A percentile compares a stretch with the other conserved stretches of the same genome.
phyloP scores from a whole-genome alignment of 2,888 invertebrate species.

The Baronia brevicornis region DNA sequence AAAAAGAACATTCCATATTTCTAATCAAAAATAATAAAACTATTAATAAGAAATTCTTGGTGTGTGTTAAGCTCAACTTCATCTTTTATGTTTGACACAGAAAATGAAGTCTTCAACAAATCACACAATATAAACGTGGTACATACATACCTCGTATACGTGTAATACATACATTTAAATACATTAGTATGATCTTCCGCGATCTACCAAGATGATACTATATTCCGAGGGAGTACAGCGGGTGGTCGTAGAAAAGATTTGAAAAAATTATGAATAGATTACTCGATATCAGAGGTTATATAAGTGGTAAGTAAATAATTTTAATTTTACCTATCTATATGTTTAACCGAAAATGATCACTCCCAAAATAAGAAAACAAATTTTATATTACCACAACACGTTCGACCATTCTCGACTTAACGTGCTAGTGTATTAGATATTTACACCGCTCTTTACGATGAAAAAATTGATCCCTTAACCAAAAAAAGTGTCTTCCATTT shows the following conservation, averaged over 20 bases:
- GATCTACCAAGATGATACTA: conserved; percentile 41
- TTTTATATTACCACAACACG: conserved; percentile 2
- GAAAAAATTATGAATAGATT: background rate
- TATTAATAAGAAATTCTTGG: conserved; percentile 3
- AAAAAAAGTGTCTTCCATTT: conserved; percentile 59
- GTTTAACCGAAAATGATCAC: conserved; percentile 8
- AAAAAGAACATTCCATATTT: no score
- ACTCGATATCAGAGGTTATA: no score
- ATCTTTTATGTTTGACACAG: conserved; percentile 32
- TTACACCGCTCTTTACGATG: conserved; percentile 37
- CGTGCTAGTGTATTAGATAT: conserved; percentile 46
- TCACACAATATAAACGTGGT: conserved; percentile 55
- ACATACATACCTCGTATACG: conserved; percentile 46
- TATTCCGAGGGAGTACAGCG: conserved; percentile 34
- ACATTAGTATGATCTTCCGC: conserved; percentile 57
- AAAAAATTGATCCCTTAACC: conserved; percentile 48
- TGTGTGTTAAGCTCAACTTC: conserved; percentile 9
- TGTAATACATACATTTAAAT: conserved; percentile 59
- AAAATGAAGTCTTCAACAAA: conserved; percentile 51
- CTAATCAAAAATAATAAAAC: no score
- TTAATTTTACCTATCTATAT: background rate
- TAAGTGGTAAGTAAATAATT: no score
- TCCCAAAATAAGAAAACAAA: conserved; percentile 11
- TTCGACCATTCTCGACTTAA: conserved; percentile 31
- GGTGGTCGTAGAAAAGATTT: conserved; percentile 28